Base-by-base conservation (phyloP, 2,113 vertebrate genomes). In the Rhinolophus sinicus region DNA sequence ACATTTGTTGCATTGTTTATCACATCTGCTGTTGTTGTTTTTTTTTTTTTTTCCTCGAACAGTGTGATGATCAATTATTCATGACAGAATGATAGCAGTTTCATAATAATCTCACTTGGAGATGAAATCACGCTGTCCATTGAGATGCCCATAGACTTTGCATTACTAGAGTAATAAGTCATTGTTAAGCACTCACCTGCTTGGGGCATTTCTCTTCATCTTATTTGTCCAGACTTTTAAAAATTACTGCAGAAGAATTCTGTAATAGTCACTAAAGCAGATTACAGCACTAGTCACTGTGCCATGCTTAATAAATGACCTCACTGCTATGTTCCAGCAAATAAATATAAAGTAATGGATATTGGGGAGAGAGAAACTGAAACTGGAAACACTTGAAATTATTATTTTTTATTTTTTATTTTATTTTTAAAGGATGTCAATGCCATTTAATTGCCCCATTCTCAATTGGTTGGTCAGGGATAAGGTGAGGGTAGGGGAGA, bases 1-100 rank as follows among this genome's bases (percentile, higher is more conserved):
- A 77, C 75, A 94, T 96, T 82, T 81, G 14, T 97, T 95, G 40
- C 1, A 9, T 91, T 97, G 86, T 97, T 98, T 97, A 97, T 97
- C 93, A 97, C 95, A 97, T 94, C 95, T 98, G 67, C 67, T 1
- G 8, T 93, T 47, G 11, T 47, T 50, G 40, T 96, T 95, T 96
- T 60, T 47, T 96, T 95, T 96, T 60, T 47, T 38, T 86, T 94
- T 60, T 30, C 21, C 24, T 47, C 67, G 62, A 60, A 88, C 58
- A 94, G 56, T 97, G 67, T 44, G 83, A 58, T 67, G 83, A 97
- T 95, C 95, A 98, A 97, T 98, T 98, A 98, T 98, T 98, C 89
- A 97, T 73, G 67, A 95, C 91, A 95, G 88, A 90, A 52, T 91
- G 95, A 98, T 98, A 98, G 28, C 70, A 81, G 8, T 97, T 96